phyloP scores from a whole-genome alignment of 2,888 invertebrate genomes.

The Eupithecia insigniata region DNA sequence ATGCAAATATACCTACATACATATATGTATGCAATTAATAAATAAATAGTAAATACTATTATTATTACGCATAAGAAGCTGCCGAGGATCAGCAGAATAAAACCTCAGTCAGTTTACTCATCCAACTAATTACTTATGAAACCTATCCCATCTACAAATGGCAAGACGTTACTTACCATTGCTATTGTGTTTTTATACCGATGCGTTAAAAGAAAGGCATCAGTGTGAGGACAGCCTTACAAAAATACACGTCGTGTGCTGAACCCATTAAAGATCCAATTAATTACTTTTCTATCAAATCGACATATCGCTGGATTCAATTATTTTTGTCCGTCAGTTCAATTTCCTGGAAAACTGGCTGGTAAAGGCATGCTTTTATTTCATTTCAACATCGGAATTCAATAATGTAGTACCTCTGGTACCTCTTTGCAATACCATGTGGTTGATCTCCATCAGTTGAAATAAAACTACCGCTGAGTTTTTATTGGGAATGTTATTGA shows the following conservation, averaged over 20 bases:
- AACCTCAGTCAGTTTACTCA: too few species aligned
- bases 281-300: slow-evolving; percentile 48
- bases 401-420: background rate
- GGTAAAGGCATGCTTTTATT: slow-evolving; percentile 11
- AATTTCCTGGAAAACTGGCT: slow-evolving; percentile 24
- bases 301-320: slow-evolving; percentile 30
- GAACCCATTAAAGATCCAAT: slow-evolving; percentile 45
- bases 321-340: slow-evolving; percentile 36
- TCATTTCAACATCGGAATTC: slow-evolving; percentile 1
- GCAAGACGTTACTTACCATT: too few species aligned
- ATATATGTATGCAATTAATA: too few species aligned
- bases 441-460: background rate
- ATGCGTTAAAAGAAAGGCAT: background rate
- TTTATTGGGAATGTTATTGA: background rate
- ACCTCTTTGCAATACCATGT: background rate
- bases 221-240: slow-evolving; percentile 10
- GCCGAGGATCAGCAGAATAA: too few species aligned
- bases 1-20: too few species aligned
- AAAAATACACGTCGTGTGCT: slow-evolving; percentile 29
- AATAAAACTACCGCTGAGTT: background rate
- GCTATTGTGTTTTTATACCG: too few species aligned
- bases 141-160: too few species aligned
- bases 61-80: too few species aligned
- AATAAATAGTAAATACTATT: too few species aligned
- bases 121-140: too few species aligned